phyloP scores from a whole-genome alignment of 1,140 invertebrate species.

The Lutraria rhynchaena region DNA sequence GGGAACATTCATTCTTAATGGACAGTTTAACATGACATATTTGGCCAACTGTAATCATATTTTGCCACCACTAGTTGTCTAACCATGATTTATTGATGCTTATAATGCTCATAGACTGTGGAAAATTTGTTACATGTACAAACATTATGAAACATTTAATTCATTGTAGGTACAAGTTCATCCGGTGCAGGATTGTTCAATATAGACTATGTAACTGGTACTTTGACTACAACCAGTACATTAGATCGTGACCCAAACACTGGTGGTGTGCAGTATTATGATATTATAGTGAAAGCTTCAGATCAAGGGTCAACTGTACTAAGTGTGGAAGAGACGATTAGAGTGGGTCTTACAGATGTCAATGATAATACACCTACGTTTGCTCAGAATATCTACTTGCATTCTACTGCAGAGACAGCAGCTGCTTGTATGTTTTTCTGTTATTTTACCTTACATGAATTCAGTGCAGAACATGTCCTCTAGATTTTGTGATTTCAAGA shows the following conservation, averaged over 20 bases:
- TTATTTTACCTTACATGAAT: background rate
- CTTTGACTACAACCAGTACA: conserved; percentile 46
- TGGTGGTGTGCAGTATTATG: conserved; percentile 57
- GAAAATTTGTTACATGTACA: too few relatives aligned
- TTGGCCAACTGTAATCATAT: too few relatives aligned
- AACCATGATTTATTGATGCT: too few relatives aligned
- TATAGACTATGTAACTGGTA: conserved; percentile 56
- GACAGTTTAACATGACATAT: too few relatives aligned
- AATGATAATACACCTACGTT: conserved; percentile 66
- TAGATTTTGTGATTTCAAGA: too few relatives aligned
- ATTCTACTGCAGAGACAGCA: conserved; percentile 44
- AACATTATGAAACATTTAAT: too few relatives aligned
- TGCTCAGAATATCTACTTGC: conserved; percentile 40
- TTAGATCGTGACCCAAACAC: conserved; percentile 47
- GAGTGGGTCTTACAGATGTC: conserved; percentile 45
- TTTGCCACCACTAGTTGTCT: too few relatives aligned
- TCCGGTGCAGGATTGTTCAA: conserved; percentile 44
- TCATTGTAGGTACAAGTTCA: background rate
- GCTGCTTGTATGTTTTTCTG: conserved; percentile 36
- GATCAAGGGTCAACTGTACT: conserved; percentile 47
- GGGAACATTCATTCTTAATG: too few relatives aligned
- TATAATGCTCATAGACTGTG: too few relatives aligned
- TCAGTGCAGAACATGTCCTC: background rate
- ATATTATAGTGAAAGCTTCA: conserved; percentile 49
- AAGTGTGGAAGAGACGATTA: conserved; percentile 16